Conservation (phyloP, 2,113 vertebrate species). For the Leucosticte australis region DNA sequence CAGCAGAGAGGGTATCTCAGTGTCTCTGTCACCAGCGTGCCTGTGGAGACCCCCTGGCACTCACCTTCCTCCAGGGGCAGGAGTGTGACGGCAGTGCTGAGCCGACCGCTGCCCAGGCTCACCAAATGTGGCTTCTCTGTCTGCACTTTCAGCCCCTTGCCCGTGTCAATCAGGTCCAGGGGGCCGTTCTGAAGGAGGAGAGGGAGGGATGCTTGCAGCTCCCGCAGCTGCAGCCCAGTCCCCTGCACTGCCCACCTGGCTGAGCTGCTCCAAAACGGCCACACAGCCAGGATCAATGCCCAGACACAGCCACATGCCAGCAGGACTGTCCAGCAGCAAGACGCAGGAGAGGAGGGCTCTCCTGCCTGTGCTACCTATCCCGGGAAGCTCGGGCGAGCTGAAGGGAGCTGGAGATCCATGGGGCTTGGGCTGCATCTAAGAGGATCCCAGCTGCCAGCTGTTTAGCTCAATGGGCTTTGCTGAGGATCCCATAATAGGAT, state of each 20-base stretch:
- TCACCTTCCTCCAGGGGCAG: constrained; percentile 92
- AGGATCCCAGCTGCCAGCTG: background rate
- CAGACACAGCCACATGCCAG: background rate
- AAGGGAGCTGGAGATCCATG: background rate
- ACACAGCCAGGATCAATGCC: background rate
- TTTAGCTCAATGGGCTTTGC: constrained; percentile 22
- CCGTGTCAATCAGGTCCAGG: constrained; percentile 89
- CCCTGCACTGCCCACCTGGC: background rate
- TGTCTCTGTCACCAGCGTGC: accelerated
- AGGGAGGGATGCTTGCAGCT: background rate
- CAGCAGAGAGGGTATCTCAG: background rate
- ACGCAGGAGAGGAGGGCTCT: background rate
- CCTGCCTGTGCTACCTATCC: background rate
- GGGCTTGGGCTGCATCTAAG: background rate
- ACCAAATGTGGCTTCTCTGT: constrained; percentile 94
- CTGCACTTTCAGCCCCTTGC: constrained; percentile 92
- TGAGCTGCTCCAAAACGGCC: background rate
- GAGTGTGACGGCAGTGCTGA: constrained; percentile 93
- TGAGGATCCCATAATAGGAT: background rate
- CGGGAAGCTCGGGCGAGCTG: background rate
- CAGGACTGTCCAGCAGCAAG: background rate
- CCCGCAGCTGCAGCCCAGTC: accelerated
- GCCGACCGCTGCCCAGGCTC: constrained; percentile 93
- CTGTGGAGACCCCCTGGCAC: background rate
- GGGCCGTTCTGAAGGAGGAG: constrained; percentile 80